These are phyloP conservation scores for Tenrec ecaudatus DNA, from an alignment of 2,113 vertebrate species.

Conservation along the genomic window DNA sequence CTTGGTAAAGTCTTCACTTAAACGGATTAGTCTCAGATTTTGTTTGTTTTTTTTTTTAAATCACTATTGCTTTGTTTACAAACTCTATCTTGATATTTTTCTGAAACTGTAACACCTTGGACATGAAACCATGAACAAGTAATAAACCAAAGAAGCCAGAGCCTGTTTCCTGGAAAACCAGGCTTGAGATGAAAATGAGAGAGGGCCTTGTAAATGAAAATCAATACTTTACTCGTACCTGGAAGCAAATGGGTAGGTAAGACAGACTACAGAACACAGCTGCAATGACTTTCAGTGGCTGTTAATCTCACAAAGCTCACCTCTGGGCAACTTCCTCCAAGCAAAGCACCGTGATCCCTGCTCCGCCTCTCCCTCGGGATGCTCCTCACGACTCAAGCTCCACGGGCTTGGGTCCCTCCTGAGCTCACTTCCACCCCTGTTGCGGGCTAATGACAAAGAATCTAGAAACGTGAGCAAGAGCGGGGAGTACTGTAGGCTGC, in stretches of 20 bases:
- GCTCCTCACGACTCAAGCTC: conserved; percentile 49
- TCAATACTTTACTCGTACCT: conserved; percentile 23
- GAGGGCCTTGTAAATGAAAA: conserved; percentile 54
- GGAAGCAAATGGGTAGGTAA: conserved; percentile 8
- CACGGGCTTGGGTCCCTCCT: conserved; percentile 38
- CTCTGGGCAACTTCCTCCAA: conserved; percentile 53
- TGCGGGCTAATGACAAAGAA: conserved; percentile 73
- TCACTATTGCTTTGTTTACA: neutral
- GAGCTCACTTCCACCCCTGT: conserved; percentile 64
- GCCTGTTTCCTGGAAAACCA: conserved; percentile 50
- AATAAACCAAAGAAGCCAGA: neutral
- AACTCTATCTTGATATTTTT: conserved; percentile 3
- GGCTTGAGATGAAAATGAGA: conserved; percentile 53
- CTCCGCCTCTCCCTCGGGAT: conserved; percentile 24
- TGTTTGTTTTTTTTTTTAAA: conserved; percentile 31
- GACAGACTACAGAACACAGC: neutral
- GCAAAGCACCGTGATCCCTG: conserved; percentile 1
- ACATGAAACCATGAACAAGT: neutral
- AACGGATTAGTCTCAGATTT: neutral
- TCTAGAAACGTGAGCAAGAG: conserved; percentile 63
- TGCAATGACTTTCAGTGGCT: neutral
- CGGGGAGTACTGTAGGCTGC: conserved; percentile 62
- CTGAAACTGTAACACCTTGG: conserved; percentile 19
- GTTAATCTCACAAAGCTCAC: conserved; percentile 43
- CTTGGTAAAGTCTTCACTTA: neutral